Evolutionary conservation across 2,113 vertebrate genomes (phyloP).

Genomic region (Apeltes quadracus): DNA sequence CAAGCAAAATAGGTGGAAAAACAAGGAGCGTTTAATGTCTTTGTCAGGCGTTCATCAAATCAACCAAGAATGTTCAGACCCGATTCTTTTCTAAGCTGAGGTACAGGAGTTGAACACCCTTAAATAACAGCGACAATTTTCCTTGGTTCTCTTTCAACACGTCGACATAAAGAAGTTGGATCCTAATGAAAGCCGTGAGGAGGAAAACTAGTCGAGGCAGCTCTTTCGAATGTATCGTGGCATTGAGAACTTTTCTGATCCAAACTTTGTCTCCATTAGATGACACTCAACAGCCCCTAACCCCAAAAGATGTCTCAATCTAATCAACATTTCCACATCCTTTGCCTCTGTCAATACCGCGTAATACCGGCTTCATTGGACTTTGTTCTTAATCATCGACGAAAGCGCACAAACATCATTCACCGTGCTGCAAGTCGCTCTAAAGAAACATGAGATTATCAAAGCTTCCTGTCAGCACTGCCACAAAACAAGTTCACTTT

Average conservation of each 20-base stretch:
- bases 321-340: not conserved
- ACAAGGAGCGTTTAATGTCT: not conserved
- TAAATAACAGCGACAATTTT: not conserved
- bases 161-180: not conserved
- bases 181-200: not conserved
- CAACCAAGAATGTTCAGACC: not conserved
- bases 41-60: slow-evolving; percentile 16
- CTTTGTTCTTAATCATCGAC: slow-evolving; percentile 2
- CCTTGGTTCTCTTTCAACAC: slow-evolving; percentile 3
- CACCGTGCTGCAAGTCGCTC: slow-evolving; percentile 23
- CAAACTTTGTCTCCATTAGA: not conserved
- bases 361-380: slow-evolving; percentile 9
- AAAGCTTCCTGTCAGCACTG: slow-evolving; percentile 21
- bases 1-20: slow-evolving; percentile 29
- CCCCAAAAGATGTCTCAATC: not conserved
- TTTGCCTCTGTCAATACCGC: not conserved
- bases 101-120: not conserved
- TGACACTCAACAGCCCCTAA: not conserved
- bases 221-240: not conserved
- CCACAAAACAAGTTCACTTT: slow-evolving; percentile 34
- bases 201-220: not conserved
- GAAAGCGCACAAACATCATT: not conserved
- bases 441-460: slow-evolving; percentile 11
- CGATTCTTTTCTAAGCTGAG: slow-evolving; percentile 5
- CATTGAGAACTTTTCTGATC: not conserved